Base-by-base conservation (phyloP, 2,888 invertebrate genomes). In the Thymelicus acteon region DNA sequence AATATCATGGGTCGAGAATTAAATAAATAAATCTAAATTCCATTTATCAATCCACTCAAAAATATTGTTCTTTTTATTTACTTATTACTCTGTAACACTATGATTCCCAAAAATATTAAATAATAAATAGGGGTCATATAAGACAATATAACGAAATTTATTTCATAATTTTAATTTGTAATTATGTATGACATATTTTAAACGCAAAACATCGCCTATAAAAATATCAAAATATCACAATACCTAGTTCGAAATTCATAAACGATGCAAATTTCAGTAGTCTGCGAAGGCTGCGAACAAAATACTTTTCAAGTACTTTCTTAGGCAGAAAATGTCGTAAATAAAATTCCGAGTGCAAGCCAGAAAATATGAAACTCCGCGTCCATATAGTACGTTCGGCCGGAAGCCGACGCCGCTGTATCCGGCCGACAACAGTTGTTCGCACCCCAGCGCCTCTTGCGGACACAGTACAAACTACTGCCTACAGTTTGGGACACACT, bases 361-460 rank as follows among this genome's bases (percentile, higher is more conserved):
- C 81, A 84, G 83, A 84, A 89, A 83, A 80, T 83, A 80, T 76
- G 80, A 82, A 83, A 80, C 80, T 71, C 77, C 76, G 78, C 82
- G 81, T 79, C 80, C 85, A 82, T 86, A 88, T 82, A 87, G 87
- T 85, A 87, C 87, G 40, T 71, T 71, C 82, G 88, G 80, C 88
- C 92, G 93, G 93, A 93, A 87, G 87, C 83, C 85, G 89, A 85
- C 89, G 87, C 88, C 87, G 86, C 87, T 85, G 86, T 86, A 89
- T 93, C 93, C 93, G 91, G 87, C 82, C 89, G 87, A 86, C 89
- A 87, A 86, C 90, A 86, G 90, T 88, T 89, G 90, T 90, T 91
- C 89, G 89, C 92, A 85, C 89, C 84, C 86, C 85, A 89, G 88
- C 91, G 91, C 90, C 91, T 89, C 89, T 86, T 72, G 87, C 85